These are phyloP conservation scores for Biston betularia DNA, from an alignment of 2,888 invertebrate genomes.

Conservation along the genomic window DNA sequence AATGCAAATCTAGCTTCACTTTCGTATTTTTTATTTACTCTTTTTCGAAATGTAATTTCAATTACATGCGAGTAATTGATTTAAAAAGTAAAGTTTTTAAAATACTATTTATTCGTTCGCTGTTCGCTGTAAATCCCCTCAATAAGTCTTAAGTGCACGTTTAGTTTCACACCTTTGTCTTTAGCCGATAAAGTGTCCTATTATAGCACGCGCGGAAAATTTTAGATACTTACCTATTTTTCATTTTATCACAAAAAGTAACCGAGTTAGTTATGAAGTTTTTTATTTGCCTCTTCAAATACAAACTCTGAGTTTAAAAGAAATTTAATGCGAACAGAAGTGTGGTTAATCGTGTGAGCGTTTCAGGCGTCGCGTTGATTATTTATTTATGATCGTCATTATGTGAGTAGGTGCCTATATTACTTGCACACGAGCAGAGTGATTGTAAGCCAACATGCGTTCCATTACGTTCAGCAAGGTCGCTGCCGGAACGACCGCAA, in stretches of 20 bases:
- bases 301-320: background rate
- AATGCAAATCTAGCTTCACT: background rate
- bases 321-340: background rate
- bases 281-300: background rate
- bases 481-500: constrained; percentile 13
- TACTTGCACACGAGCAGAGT: background rate
- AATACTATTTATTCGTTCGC: background rate
- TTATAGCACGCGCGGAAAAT: background rate
- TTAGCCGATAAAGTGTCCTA: background rate
- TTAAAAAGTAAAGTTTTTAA: background rate
- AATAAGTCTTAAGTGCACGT: constrained; percentile 5
- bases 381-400: background rate
- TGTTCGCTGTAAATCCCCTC: constrained; percentile 7
- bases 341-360: constrained; percentile 1
- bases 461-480: constrained; percentile 14
- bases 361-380: background rate
- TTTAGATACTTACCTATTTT: background rate
- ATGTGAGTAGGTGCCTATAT: background rate
- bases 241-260: background rate
- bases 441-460: constrained; percentile 5
- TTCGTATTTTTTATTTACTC: background rate
- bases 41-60: background rate
- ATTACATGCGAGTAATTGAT: background rate
- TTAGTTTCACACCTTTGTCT: background rate
- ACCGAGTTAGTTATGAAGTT: background rate